Evolutionary conservation across 1,140 invertebrate genomes (phyloP).

Genomic region (Dryas iulia): DNA sequence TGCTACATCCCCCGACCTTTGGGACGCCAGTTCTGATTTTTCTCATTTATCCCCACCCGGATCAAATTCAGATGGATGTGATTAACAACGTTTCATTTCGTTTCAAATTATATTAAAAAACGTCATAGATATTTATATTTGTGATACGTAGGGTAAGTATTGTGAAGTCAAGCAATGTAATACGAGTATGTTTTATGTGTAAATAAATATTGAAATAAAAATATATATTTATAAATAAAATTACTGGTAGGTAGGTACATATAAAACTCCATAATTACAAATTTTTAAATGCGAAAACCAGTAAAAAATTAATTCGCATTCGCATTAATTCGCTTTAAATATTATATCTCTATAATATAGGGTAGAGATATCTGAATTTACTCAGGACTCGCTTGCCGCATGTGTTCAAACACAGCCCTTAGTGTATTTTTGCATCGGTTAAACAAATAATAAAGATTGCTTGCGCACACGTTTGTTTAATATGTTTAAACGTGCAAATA

Average conservation of each 20-base stretch:
- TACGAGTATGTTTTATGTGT: background rate
- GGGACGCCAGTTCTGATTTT: conserved; percentile 35
- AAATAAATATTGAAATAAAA: too few species aligned
- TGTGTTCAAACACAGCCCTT: conserved; percentile 33
- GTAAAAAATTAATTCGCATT: too few species aligned
- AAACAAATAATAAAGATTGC: conserved; percentile 31
- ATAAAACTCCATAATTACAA: too few species aligned
- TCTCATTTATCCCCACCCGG: conserved; percentile 40
- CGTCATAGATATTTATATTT: conserved; percentile 1
- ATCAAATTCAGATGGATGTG: conserved; percentile 35
- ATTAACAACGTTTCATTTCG: conserved; percentile 38
- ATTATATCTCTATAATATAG: background rate
- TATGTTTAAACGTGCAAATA: conserved; percentile 13
- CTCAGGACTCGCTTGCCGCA: conserved; percentile 23
- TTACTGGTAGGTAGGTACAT: background rate
- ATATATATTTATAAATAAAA: too few species aligned
- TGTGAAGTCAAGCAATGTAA: background rate
- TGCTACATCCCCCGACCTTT: conserved; percentile 9
- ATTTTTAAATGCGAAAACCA: too few species aligned
- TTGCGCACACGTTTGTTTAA: conserved; percentile 31
- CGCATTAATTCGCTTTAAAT: background rate
- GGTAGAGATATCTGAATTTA: conserved; percentile 29
- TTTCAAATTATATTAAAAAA: conserved; percentile 33
- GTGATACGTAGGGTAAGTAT: background rate
- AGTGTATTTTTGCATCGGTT: conserved; percentile 32